Conservation (phyloP, 2,797 vertebrate genomes). For the Pseudopleuronectes americanus region DNA sequence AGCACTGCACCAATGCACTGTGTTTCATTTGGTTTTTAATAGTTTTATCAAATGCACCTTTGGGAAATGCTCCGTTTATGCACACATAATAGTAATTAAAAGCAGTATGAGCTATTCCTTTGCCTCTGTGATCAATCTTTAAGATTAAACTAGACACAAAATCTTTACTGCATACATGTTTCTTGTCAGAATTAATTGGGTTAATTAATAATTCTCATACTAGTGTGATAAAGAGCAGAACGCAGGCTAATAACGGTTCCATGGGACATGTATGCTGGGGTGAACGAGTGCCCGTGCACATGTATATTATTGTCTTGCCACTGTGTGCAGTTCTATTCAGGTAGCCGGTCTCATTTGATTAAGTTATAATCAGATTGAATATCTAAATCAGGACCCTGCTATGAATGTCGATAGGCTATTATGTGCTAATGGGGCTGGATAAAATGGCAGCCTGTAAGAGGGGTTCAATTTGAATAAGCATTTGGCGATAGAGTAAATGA, state of each 20-base stretch:
- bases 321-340: constrained; percentile 70
- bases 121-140: constrained; percentile 1
- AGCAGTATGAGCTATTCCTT: constrained; percentile 7
- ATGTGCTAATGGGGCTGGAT: constrained; percentile 88
- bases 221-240: constrained; percentile 29
- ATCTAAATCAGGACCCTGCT: constrained; percentile 87
- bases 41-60: constrained; percentile 24
- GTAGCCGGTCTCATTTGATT: constrained; percentile 77
- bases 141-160: not conserved
- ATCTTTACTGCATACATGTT: constrained; percentile 26
- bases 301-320: constrained; percentile 41
- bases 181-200: constrained; percentile 24
- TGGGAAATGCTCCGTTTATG: constrained; percentile 15
- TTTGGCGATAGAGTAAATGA: constrained; percentile 56
- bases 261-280: constrained; percentile 13
- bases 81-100: constrained; percentile 11
- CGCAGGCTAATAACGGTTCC: not conserved
- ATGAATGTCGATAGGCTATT: constrained; percentile 92
- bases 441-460: constrained; percentile 69
- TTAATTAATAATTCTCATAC: not conserved
- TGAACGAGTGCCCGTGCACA: constrained; percentile 1
- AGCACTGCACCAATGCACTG: not conserved
- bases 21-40: constrained; percentile 18
- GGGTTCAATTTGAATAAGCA: constrained; percentile 68
- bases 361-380: constrained; percentile 86